phyloP scores from a whole-genome alignment of 2,113 vertebrate species.

The Candoia aspera region DNA sequence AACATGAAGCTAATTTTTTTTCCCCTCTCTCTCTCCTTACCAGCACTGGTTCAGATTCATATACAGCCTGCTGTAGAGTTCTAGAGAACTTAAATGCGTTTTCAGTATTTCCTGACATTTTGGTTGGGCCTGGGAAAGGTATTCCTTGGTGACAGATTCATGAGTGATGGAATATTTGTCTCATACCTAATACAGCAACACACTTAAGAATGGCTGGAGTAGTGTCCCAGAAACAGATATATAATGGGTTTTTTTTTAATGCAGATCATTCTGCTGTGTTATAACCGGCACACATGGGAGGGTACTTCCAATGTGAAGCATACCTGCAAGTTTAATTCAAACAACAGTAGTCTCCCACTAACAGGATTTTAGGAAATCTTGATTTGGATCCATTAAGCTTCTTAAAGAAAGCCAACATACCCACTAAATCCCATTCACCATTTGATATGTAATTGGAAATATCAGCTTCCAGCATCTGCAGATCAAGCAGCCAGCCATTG shows the following conservation, averaged over 20 bases:
- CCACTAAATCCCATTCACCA: conserved; percentile 92
- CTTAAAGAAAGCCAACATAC: conserved; percentile 65
- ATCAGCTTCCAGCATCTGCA: conserved; percentile 90
- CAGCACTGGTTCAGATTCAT: background rate
- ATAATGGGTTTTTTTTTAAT: fast-evolving
- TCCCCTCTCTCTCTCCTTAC: background rate
- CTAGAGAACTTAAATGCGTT: background rate
- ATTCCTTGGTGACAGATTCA: background rate
- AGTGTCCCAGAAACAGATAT: background rate
- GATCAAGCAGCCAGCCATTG: conserved; percentile 88
- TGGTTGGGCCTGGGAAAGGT: background rate
- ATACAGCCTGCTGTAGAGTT: background rate
- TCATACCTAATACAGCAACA: background rate
- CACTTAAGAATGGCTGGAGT: no score
- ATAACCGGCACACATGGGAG: background rate
- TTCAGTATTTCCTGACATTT: background rate
- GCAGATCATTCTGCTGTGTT: background rate
- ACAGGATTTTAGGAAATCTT: conserved; percentile 4
- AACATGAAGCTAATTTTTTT: background rate
- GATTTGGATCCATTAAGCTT: background rate
- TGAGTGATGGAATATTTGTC: background rate
- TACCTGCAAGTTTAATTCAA: background rate
- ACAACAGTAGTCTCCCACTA: background rate
- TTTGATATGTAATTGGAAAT: conserved; percentile 89
- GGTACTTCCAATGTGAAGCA: background rate